Evolutionary conservation across 2,113 vertebrate species (phyloP).

Genomic region (Mormyrus lacerda): DNA sequence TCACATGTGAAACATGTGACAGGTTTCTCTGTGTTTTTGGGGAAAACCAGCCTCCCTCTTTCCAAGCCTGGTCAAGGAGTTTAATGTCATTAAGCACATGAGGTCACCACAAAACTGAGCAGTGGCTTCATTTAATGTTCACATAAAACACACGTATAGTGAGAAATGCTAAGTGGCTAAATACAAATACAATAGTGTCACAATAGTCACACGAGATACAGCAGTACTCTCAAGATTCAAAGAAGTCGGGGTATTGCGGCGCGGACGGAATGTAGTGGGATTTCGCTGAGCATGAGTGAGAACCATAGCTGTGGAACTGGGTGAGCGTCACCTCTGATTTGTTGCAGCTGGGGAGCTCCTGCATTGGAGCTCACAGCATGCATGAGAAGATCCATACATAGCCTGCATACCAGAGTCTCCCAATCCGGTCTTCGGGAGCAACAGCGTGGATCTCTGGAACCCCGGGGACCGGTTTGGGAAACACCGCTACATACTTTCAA

Average conservation of each 20-base stretch:
- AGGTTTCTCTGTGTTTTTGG: background rate
- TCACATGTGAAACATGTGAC: background rate
- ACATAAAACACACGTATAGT: background rate
- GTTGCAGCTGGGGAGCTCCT: background rate
- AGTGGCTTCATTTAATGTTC: background rate
- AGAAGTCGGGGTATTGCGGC: background rate
- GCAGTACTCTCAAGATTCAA: background rate
- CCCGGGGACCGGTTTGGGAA: background rate
- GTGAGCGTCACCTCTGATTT: background rate
- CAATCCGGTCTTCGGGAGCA: background rate
- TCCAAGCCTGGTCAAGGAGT: background rate
- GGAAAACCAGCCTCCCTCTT: background rate
- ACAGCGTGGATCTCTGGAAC: too few relatives aligned
- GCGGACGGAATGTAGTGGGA: background rate
- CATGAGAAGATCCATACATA: background rate
- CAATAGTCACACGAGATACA: background rate
- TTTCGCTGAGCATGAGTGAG: background rate
- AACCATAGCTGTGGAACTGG: background rate
- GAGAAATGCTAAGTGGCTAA: background rate
- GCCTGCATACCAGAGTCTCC: background rate
- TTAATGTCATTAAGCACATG: background rate
- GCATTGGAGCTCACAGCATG: background rate
- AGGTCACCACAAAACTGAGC: background rate
- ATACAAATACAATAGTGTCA: background rate
- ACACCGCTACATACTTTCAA: background rate